Evolutionary conservation across 2,113 vertebrate genomes (phyloP).

Genomic region (Chloropsis cyanopogon): DNA sequence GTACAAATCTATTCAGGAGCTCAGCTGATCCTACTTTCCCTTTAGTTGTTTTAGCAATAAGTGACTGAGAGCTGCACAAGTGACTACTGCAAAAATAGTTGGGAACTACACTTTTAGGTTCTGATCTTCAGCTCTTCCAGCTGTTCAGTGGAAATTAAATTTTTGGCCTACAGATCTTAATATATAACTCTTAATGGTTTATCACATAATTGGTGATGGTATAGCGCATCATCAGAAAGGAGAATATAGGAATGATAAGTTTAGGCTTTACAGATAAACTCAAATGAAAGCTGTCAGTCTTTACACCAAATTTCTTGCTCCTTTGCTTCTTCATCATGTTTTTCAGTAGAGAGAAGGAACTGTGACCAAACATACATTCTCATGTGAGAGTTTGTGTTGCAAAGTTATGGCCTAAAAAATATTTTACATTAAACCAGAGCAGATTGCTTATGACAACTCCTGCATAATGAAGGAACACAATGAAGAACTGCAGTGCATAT

Average conservation of each 20-base stretch:
- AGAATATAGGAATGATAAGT: background rate
- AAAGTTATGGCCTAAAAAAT: conserved; percentile 64
- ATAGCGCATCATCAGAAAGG: background rate
- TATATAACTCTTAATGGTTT: background rate
- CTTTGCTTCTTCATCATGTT: background rate
- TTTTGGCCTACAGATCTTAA: conserved; percentile 1
- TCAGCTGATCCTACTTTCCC: background rate
- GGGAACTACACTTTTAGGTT: background rate
- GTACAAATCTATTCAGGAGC: background rate
- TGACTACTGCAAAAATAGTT: background rate
- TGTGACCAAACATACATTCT: background rate
- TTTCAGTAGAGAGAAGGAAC: background rate
- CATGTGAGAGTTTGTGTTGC: conserved; percentile 26
- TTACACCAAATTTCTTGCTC: background rate
- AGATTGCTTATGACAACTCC: conserved; percentile 75
- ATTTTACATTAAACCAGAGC: conserved; percentile 65
- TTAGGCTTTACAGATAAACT: background rate
- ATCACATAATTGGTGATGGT: background rate
- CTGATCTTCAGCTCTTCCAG: background rate
- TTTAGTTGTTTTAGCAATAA: background rate
- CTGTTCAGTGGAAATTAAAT: conserved; percentile 6
- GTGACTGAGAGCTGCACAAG: background rate
- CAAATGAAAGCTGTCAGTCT: background rate
- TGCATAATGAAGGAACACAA: conserved; percentile 76
- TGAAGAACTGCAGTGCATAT: conserved; percentile 74